These are phyloP conservation scores for Catajapyx aquilonaris DNA, from an alignment of 1,140 invertebrate genomes.

Conservation along the genomic window DNA sequence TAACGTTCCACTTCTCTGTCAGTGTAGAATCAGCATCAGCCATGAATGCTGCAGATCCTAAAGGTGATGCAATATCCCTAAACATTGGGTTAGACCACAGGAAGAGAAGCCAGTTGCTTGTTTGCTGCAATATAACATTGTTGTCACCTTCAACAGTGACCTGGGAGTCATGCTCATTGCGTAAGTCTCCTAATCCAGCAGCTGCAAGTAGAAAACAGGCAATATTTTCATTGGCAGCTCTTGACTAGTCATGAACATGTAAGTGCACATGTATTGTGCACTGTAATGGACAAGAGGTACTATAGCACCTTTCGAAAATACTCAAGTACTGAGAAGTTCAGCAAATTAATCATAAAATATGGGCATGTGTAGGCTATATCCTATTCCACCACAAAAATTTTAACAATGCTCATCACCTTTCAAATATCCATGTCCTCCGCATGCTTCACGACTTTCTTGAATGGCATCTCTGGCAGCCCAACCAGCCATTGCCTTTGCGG, in stretches of 20 bases:
- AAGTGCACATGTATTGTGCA: no score
- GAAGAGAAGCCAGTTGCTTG: slow-evolving; percentile 24
- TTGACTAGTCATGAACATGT: no score
- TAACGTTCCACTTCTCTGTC: no score
- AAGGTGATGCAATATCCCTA: slow-evolving; percentile 26
- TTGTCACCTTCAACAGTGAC: slow-evolving; percentile 39
- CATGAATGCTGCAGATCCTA: slow-evolving; percentile 39
- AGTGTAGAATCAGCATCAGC: slow-evolving; percentile 26
- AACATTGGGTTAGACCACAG: slow-evolving; percentile 16
- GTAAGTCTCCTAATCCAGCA: slow-evolving; percentile 8
- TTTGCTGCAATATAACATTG: slow-evolving; percentile 35
- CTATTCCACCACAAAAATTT: slow-evolving; percentile 29
- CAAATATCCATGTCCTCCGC: slow-evolving; percentile 24
- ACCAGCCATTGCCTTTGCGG: slow-evolving; percentile 26
- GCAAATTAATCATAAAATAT: slow-evolving; percentile 14
- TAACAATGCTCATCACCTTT: no score
- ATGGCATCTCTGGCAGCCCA: slow-evolving; percentile 29
- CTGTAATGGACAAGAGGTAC: no score
- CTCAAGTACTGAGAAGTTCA: no score
- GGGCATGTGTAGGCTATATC: slow-evolving; percentile 14
- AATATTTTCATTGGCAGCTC: no score
- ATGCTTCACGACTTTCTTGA: slow-evolving; percentile 33
- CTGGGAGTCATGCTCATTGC: slow-evolving; percentile 33
- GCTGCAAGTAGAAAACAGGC: slow-evolving; percentile 10
- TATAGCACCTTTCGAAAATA: no score